Evolutionary conservation across 2,113 vertebrate genomes (phyloP).

Genomic region (Kryptolebias marmoratus): DNA sequence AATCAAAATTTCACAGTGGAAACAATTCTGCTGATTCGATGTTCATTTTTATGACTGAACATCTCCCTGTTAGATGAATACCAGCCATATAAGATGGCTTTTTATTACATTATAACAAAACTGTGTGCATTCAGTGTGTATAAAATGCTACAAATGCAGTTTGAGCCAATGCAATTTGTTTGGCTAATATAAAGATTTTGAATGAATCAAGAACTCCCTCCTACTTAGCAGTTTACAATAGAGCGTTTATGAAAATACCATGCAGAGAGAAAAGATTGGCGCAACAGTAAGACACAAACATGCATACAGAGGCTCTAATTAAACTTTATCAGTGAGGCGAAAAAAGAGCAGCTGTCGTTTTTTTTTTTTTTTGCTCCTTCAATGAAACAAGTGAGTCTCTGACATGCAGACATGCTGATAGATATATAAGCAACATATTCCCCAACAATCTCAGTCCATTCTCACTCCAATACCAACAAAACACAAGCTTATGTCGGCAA

Average conservation of each 20-base stretch:
- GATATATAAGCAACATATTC: constrained; percentile 29
- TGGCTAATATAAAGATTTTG: constrained; percentile 4
- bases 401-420: constrained; percentile 44
- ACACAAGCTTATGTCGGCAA: constrained; percentile 44
- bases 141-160: not conserved
- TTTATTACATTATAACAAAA: not conserved
- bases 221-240: constrained; percentile 23
- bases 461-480: constrained; percentile 38
- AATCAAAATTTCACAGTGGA: constrained; percentile 9
- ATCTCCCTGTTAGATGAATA: not conserved
- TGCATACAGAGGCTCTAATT: constrained; percentile 60
- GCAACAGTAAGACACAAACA: constrained; percentile 25
- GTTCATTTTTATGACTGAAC: constrained; percentile 17
- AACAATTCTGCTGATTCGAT: constrained; percentile 21
- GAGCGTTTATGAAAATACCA: constrained; percentile 53
- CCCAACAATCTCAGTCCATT: not conserved
- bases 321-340: constrained; percentile 73
- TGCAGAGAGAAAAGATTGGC: constrained; percentile 38
- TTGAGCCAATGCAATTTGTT: not conserved
- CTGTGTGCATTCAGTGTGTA: not conserved
- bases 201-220: constrained; percentile 8
- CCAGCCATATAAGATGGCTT: not conserved
- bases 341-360: constrained; percentile 68
- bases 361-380: constrained; percentile 62
- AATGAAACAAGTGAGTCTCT: constrained; percentile 47